Conservation (phyloP, 2,113 vertebrate species). For the Cyprinodon variegatus region DNA sequence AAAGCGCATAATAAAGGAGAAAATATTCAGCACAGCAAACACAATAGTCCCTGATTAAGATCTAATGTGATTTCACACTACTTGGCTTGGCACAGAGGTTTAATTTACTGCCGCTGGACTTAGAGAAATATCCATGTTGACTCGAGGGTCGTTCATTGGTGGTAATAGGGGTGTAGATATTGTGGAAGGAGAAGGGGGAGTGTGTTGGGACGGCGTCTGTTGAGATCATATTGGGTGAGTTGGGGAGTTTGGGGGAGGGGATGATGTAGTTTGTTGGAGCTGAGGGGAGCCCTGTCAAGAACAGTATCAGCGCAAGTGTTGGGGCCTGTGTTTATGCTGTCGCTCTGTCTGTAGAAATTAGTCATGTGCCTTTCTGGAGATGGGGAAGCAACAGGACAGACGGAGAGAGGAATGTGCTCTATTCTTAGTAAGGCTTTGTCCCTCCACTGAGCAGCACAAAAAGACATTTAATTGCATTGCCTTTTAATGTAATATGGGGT, state of each 20-base stretch:
- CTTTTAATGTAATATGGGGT: conserved; percentile 48
- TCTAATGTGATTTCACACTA: conserved; percentile 77
- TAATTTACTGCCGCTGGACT: conserved; percentile 67
- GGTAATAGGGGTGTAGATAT: conserved; percentile 10
- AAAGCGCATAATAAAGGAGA: conserved; percentile 28
- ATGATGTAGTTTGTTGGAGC: conserved; percentile 13
- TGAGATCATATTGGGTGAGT: conserved; percentile 21
- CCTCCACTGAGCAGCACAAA: conserved; percentile 22
- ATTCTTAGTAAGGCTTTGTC: conserved; percentile 14
- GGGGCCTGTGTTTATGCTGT: conserved; percentile 51
- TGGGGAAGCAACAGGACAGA: conserved; percentile 28
- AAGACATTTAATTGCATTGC: conserved; percentile 38
- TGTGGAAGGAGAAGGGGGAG: not conserved
- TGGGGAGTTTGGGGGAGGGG: conserved; percentile 3
- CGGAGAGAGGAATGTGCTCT: not conserved
- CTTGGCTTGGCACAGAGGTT: conserved; percentile 62
- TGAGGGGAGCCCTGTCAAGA: conserved; percentile 57
- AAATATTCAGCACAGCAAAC: conserved; percentile 41
- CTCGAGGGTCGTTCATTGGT: conserved; percentile 37
- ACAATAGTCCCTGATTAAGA: conserved; percentile 72
- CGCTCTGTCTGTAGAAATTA: conserved; percentile 63
- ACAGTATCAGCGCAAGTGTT: conserved; percentile 46
- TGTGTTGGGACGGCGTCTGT: conserved; percentile 11
- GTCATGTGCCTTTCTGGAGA: conserved; percentile 51
- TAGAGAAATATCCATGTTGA: conserved; percentile 60